Conservation (phyloP, 2,113 vertebrate genomes). For the Rhinopomastus cyanomelas region DNA sequence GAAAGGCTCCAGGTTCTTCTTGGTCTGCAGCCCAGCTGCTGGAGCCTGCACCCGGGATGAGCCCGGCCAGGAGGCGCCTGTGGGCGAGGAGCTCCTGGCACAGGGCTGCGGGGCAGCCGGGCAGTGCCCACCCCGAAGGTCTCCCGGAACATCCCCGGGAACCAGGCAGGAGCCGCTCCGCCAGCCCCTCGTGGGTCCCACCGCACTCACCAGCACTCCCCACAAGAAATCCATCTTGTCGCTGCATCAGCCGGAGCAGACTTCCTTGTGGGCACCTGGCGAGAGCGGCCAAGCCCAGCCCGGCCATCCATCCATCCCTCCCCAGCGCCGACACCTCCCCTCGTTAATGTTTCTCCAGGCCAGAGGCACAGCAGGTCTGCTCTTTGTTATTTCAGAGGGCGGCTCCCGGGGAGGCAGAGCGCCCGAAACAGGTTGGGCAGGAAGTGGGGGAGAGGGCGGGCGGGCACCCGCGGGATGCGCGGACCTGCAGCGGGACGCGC, state of each 20-base stretch:
- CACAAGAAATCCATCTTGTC: slow-evolving; percentile 60
- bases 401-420: slow-evolving; percentile 1
- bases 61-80: not conserved
- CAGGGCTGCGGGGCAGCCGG: not conserved
- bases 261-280: slow-evolving; percentile 3
- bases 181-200: rapidly evolving
- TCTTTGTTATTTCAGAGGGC: slow-evolving; percentile 23
- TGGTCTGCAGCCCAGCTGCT: no score
- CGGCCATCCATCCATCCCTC: slow-evolving; percentile 23
- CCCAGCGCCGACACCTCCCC: slow-evolving; percentile 30
- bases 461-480: not conserved
- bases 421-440: slow-evolving; percentile 56
- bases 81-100: rapidly evolving
- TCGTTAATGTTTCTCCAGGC: slow-evolving; percentile 18
- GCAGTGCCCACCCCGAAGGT: not conserved
- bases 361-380: not conserved
- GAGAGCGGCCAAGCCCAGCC: slow-evolving; percentile 18
- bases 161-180: rapidly evolving
- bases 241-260: not conserved
- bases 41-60: no score
- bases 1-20: no score
- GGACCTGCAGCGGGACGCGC: not conserved
- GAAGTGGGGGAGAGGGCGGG: not conserved
- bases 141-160: not conserved
- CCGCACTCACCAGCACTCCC: slow-evolving; percentile 68